phyloP scores from a whole-genome alignment of 2,113 vertebrate genomes.

The Marmota flaviventris region DNA sequence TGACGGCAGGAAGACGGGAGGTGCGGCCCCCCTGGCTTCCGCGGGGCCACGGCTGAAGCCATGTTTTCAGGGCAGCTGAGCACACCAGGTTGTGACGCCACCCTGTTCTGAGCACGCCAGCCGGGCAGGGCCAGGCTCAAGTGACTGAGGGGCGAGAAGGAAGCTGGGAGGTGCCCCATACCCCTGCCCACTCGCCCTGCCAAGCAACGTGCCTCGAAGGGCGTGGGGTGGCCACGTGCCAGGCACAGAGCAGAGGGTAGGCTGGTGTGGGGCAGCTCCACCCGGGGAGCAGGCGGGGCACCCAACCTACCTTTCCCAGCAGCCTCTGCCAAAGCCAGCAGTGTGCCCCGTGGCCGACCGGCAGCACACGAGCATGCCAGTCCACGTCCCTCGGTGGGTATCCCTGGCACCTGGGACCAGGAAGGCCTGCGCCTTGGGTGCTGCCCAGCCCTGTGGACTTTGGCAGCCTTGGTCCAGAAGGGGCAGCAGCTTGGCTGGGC shows the following conservation, averaged over 20 bases:
- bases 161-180: background rate
- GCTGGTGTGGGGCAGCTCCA: background rate
- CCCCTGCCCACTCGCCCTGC: background rate
- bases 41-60: accelerated
- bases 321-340: background rate
- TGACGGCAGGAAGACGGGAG: background rate
- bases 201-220: background rate
- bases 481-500: background rate
- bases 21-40: no score
- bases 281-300: accelerated
- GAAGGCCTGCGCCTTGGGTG: background rate
- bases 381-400: background rate
- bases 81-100: background rate
- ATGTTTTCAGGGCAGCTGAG: background rate
- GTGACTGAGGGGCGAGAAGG: background rate
- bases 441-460: background rate
- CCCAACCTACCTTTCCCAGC: accelerated
- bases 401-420: background rate
- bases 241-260: background rate
- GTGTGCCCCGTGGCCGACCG: accelerated
- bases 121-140: background rate
- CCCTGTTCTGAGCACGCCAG: background rate
- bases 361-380: accelerated
- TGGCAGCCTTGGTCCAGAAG: background rate
- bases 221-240: background rate